Conservation (phyloP, 2,113 vertebrate genomes). For the Eulacestoma nigropectus region DNA sequence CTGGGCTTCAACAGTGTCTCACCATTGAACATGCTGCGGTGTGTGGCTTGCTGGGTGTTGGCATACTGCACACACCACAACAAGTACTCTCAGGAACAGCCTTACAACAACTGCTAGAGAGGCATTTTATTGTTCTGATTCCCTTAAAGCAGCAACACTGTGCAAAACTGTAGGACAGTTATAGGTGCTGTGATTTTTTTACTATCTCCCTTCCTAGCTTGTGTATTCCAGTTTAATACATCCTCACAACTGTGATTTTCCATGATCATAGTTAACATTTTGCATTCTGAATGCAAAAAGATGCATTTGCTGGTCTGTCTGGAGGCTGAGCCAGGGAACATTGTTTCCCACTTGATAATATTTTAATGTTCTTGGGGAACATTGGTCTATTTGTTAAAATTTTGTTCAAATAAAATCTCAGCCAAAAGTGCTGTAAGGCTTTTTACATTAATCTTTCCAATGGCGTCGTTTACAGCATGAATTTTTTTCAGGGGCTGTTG, state of each 20-base stretch:
- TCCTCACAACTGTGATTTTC: background rate
- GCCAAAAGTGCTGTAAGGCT: background rate
- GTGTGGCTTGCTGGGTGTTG: too few relatives aligned
- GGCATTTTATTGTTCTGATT: background rate
- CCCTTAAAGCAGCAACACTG: background rate
- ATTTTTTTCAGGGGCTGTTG: background rate
- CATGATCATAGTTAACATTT: background rate
- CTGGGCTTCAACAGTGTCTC: too few relatives aligned
- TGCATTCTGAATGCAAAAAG: background rate
- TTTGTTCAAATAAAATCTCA: background rate
- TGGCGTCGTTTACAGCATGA: background rate
- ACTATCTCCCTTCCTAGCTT: background rate
- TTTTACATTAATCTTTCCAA: background rate
- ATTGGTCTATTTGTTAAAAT: background rate
- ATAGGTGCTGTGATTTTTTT: background rate
- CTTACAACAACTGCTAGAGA: background rate
- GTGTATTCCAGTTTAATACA: background rate
- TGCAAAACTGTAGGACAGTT: background rate
- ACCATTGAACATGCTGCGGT: too few relatives aligned
- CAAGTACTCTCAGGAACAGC: background rate
- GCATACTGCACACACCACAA: too few relatives aligned
- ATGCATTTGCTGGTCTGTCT: background rate
- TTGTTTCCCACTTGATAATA: background rate
- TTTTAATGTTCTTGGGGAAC: background rate
- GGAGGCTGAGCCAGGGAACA: background rate